These are phyloP conservation scores for Dryomyza anilis DNA, from an alignment of 2,888 invertebrate species.

Conservation along the genomic window DNA sequence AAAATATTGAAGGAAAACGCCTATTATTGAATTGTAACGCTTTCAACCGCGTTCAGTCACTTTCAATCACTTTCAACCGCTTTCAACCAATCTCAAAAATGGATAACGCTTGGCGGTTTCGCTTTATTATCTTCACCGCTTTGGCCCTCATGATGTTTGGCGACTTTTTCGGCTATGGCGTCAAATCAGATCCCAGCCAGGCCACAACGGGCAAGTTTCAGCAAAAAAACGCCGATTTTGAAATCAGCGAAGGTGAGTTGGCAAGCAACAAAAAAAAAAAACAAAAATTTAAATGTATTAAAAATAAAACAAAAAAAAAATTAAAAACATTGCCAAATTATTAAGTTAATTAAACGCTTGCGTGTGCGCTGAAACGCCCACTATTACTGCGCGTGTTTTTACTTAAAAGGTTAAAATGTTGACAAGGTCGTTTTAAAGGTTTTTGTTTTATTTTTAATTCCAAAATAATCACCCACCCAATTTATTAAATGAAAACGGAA, in stretches of 20 bases:
- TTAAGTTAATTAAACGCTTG: background rate
- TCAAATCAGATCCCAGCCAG: constrained; percentile 56
- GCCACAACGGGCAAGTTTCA: constrained; percentile 53
- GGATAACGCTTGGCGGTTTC: constrained; percentile 61
- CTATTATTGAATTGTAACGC: constrained; percentile 18
- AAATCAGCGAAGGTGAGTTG: constrained; percentile 59
- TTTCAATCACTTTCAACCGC: background rate
- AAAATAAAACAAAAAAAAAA: background rate
- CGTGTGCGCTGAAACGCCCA: no score
- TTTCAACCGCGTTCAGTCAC: no score
- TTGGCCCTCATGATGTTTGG: constrained; percentile 59
- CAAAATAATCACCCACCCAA: no score
- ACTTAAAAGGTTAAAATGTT: no score
- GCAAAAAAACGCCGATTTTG: constrained; percentile 58
- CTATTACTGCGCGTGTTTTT: no score
- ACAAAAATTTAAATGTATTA: background rate
- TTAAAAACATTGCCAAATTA: background rate
- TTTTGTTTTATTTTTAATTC: no score
- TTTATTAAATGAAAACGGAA: no score
- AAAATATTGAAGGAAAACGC: constrained; percentile 7
- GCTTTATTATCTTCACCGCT: constrained; percentile 56
- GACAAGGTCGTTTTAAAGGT: no score
- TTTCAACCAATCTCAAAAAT: constrained; percentile 36
- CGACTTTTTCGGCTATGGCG: constrained; percentile 59
- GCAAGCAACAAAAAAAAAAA: background rate